Conservation (phyloP, 2,797 vertebrate genomes). For the Phyllotis vaccarum region DNA sequence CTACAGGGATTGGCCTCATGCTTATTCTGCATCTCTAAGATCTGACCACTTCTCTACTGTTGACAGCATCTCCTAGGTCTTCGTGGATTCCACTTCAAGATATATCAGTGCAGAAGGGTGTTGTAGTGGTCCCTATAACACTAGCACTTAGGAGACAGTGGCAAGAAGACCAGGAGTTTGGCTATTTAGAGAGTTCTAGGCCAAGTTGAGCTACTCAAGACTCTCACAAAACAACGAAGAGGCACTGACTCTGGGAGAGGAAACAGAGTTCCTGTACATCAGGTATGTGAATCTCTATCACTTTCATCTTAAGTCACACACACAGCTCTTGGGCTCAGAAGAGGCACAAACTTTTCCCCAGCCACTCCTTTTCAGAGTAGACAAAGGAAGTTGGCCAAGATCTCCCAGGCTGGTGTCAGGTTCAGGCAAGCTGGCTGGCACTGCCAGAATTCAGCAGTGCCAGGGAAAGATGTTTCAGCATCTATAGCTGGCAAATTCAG, state of each 20-base stretch:
- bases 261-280: neutral
- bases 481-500: neutral
- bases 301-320: neutral
- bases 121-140: neutral
- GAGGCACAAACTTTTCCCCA: neutral
- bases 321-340: neutral
- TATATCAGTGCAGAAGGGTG: neutral
- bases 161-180: neutral
- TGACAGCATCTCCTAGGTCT: neutral
- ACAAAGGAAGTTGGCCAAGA: neutral
- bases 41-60: neutral
- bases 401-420: neutral
- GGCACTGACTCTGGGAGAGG: neutral
- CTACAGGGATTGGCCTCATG: neutral
- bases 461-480: neutral
- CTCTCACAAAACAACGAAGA: neutral
- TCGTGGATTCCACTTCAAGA: neutral
- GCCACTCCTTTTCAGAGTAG: neutral
- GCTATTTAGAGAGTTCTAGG: neutral
- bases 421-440: neutral
- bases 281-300: neutral
- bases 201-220: neutral
- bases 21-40: neutral
- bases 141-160: neutral
- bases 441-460: neutral